Evolutionary conservation across 2,113 vertebrate genomes (phyloP).

Genomic region (Syrrhaptes paradoxus): DNA sequence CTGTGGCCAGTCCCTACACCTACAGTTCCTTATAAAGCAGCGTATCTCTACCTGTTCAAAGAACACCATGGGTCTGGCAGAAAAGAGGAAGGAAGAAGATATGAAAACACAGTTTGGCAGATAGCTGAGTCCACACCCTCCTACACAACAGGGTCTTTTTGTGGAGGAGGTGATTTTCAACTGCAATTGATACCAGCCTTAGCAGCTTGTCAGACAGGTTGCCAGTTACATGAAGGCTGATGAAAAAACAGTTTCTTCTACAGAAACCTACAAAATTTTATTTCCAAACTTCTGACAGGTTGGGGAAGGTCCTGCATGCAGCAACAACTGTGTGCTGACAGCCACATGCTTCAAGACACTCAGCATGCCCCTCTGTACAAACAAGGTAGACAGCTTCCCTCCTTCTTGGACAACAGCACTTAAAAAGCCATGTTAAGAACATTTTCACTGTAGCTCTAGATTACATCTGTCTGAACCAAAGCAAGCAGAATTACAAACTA

Average conservation of each 20-base stretch:
- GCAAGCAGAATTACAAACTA: not conserved
- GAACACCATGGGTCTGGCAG: not conserved
- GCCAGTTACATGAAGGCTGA: not conserved
- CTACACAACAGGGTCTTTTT: not conserved
- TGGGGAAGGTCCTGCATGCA: not conserved
- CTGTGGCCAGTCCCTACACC: not conserved
- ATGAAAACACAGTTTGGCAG: not conserved
- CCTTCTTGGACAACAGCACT: not conserved
- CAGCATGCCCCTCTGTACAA: not conserved
- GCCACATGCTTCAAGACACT: not conserved
- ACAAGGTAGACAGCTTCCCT: not conserved
- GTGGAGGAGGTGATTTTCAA: not conserved
- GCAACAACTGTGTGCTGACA: not conserved
- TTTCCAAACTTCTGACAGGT: not conserved
- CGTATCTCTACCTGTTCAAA: not conserved
- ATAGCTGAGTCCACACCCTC: not conserved
- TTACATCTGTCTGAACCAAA: not conserved
- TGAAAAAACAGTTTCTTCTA: not conserved
- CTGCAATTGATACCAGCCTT: not conserved
- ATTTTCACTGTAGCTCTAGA: not conserved
- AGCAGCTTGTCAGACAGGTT: not conserved
- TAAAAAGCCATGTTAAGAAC: not conserved
- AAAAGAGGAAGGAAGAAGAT: not conserved
- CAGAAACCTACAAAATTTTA: not conserved
- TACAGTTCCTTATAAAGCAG: not conserved